Evolutionary conservation across 2,113 vertebrate genomes (phyloP).

Genomic region (Perccottus glenii): DNA sequence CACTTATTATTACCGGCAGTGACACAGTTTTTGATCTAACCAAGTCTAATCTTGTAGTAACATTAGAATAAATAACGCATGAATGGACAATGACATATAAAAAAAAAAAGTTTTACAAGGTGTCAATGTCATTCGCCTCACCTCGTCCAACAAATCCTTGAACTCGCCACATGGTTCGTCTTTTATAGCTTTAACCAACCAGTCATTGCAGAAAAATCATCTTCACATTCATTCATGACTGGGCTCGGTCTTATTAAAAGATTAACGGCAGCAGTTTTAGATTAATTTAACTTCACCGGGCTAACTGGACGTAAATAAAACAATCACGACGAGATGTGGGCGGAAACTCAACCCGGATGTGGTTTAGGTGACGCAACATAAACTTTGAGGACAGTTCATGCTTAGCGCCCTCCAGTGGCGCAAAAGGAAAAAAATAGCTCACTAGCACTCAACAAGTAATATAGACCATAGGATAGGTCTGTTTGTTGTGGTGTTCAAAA

Average conservation of each 20-base stretch:
- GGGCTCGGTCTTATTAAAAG: accelerated
- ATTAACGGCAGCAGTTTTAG: accelerated
- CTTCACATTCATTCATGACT: constrained; percentile 3
- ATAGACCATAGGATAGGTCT: no score
- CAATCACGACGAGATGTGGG: constrained; percentile 45
- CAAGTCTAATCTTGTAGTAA: neutral
- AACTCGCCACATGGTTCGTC: constrained; percentile 75
- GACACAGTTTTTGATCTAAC: neutral
- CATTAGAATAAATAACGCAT: neutral
- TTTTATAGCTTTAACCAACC: constrained; percentile 7
- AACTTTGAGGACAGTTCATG: neutral
- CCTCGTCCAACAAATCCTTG: constrained; percentile 75
- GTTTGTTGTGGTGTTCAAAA: no score
- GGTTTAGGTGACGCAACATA: constrained; percentile 30
- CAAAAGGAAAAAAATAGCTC: accelerated
- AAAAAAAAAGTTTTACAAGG: neutral
- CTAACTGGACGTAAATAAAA: neutral
- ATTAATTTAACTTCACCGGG: accelerated
- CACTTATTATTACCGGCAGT: neutral
- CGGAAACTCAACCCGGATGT: constrained; percentile 33
- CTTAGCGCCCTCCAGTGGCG: constrained; percentile 31
- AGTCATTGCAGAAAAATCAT: neutral
- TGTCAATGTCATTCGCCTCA: constrained; percentile 49
- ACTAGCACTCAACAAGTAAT: no score
- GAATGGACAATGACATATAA: neutral